Evolutionary conservation across 2,888 invertebrate species (phyloP).

Genomic region (Pseudococcus viburni): DNA sequence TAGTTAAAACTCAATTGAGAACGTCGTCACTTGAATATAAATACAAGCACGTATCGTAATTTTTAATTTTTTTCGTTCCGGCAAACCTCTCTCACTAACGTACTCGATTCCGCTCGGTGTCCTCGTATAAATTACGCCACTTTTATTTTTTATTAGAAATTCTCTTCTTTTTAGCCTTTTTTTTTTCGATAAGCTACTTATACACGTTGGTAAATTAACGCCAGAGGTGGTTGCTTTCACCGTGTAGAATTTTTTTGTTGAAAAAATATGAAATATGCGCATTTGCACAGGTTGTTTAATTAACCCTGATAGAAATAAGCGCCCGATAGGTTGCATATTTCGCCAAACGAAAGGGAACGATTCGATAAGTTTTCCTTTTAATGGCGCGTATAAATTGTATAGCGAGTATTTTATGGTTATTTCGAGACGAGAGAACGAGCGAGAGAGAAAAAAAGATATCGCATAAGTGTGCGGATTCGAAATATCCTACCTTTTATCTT

Average conservation of each 20-base stretch:
- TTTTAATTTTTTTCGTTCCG: slow-evolving; percentile 9
- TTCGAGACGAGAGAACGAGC: slow-evolving; percentile 22
- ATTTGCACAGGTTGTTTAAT: slow-evolving; percentile 27
- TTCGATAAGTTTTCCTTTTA: slow-evolving; percentile 50
- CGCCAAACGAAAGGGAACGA: not conserved
- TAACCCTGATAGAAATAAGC: slow-evolving; percentile 11
- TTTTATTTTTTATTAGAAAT: slow-evolving; percentile 25
- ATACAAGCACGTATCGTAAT: slow-evolving; percentile 22
- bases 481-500: slow-evolving; percentile 49
- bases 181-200: slow-evolving; percentile 22
- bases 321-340: slow-evolving; percentile 37
- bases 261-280: slow-evolving; percentile 7
- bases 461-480: slow-evolving; percentile 47
- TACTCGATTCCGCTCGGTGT: not conserved
- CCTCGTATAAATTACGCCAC: slow-evolving; percentile 14
- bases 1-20: slow-evolving; percentile 41
- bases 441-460: slow-evolving; percentile 38
- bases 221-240: not conserved
- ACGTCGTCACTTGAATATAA: slow-evolving; percentile 48
- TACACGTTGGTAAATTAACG: slow-evolving; percentile 1
- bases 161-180: not conserved
- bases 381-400: slow-evolving; percentile 40
- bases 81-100: not conserved
- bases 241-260: not conserved
- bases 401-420: slow-evolving; percentile 53